phyloP scores from a whole-genome alignment of 2,888 invertebrate species.

The Tromatobia lineatoria region DNA sequence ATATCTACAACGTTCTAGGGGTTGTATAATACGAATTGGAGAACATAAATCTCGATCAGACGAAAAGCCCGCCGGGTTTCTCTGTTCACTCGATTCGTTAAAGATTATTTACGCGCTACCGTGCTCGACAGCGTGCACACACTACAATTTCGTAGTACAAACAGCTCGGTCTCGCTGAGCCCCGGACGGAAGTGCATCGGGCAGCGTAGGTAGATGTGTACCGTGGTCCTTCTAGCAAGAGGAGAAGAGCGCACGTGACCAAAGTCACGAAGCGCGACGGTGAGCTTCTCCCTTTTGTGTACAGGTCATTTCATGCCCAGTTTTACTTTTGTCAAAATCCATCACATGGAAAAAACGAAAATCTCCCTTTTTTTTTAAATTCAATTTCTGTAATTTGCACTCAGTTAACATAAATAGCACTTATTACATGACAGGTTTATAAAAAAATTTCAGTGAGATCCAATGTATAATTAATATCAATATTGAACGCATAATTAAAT shows the following conservation, averaged over 20 bases:
- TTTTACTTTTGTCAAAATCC: neutral
- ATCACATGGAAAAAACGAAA: neutral
- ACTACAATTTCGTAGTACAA: conserved; percentile 27
- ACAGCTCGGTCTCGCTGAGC: conserved; percentile 56
- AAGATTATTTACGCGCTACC: conserved; percentile 53
- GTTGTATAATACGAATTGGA: conserved; percentile 23
- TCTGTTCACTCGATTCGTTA: conserved; percentile 43
- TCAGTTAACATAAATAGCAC: too few species aligned
- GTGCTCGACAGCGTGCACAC: conserved; percentile 24
- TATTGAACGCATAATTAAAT: too few species aligned
- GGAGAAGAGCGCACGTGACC: conserved; percentile 72
- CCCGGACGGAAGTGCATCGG: conserved; percentile 73
- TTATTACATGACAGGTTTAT: too few species aligned
- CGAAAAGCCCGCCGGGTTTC: conserved; percentile 24
- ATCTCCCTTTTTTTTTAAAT: too few species aligned
- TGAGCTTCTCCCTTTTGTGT: conserved; percentile 2
- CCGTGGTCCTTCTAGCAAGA: neutral
- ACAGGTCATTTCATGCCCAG: neutral
- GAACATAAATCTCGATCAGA: conserved; percentile 41
- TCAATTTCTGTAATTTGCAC: too few species aligned
- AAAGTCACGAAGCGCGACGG: conserved; percentile 72
- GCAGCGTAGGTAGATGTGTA: conserved; percentile 65
- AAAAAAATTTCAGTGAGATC: too few species aligned
- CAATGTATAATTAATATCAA: too few species aligned
- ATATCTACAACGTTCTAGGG: conserved; percentile 24